These are phyloP conservation scores for Craniophora ligustri DNA, from an alignment of 2,888 invertebrate genomes.

Conservation along the genomic window DNA sequence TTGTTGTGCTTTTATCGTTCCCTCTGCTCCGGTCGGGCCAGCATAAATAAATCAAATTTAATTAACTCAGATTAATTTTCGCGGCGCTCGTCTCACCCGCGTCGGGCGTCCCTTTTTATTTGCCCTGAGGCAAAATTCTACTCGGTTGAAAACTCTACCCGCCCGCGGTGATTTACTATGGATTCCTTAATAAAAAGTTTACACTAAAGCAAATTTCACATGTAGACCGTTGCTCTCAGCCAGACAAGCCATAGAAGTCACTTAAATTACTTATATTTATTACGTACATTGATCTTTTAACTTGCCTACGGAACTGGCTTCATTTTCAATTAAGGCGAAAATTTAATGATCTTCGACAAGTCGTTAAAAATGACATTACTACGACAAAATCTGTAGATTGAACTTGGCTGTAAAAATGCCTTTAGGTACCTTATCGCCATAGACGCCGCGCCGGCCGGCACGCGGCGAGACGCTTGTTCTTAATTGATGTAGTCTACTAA, in stretches of 20 bases:
- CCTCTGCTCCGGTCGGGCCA: conserved; percentile 70
- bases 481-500: no score
- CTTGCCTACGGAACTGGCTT: conserved; percentile 55
- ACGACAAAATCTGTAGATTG: conserved; percentile 15
- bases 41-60: conserved; percentile 89
- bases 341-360: conserved; percentile 32
- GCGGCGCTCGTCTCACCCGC: conserved; percentile 73
- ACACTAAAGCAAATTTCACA: conserved; percentile 80
- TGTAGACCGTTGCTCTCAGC: conserved; percentile 69
- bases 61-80: conserved; percentile 89
- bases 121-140: conserved; percentile 77
- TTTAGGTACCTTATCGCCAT: no score
- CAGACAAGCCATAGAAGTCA: conserved; percentile 70
- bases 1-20: conserved; percentile 85
- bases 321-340: conserved; percentile 50
- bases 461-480: no score
- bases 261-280: conserved; percentile 76
- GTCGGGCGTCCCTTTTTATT: conserved; percentile 81
- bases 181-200: conserved; percentile 87
- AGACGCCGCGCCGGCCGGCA: no score
- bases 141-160: conserved; percentile 72
- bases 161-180: conserved; percentile 73
- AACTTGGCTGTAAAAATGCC: not conserved
- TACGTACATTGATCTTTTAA: conserved; percentile 70
- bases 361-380: conserved; percentile 13